Base-by-base conservation (phyloP, 1,140 invertebrate species). In the Atta texana region DNA sequence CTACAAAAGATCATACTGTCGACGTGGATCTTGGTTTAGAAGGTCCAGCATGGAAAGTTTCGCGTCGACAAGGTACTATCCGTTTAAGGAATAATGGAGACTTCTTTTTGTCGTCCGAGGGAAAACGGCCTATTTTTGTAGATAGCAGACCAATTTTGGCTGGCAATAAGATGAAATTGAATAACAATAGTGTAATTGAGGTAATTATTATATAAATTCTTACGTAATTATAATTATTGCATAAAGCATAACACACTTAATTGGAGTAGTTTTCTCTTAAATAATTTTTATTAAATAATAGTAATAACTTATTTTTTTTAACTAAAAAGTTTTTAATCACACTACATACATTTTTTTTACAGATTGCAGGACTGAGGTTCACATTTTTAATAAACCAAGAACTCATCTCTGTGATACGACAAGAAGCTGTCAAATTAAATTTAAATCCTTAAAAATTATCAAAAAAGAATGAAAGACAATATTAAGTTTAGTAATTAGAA, bases 1-100 rank as follows among this genome's bases (percentile, higher is more conserved):
- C 97, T 88, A 98, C 98, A 1, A 97, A 98, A 92, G 98, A 99
- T 92, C 97, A 98, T 86, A 96, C 96, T 57, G 98, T 99, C 21
- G 99, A 99, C 95, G 98, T 99, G 21, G 98, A 99, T 95, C 95
- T 99, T 28, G 97, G 97, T 1, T 95, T 99, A 7, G 99, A 99
- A 95, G 99, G 99, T 1, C 97, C 98, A 39, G 96, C 98, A 0
- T 97, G 97, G 90, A 98, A 98, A 95, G 97, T 99, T 39, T 98
- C 98, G 0, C 95, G 98, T 57, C 96, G 97, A 85, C 98, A 99
- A 95, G 98, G 97, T 14, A 98, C 98, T 1, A 99, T 99, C 84
- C 97, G 98, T 74, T 95, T 99, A 68, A 95, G 98, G 81, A 98
- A 98, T 93, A 99, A 97, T 91, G 99, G 98, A 0, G 98, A 99